Conservation (phyloP, 2,113 vertebrate genomes). For the Psettodes erumei region DNA sequence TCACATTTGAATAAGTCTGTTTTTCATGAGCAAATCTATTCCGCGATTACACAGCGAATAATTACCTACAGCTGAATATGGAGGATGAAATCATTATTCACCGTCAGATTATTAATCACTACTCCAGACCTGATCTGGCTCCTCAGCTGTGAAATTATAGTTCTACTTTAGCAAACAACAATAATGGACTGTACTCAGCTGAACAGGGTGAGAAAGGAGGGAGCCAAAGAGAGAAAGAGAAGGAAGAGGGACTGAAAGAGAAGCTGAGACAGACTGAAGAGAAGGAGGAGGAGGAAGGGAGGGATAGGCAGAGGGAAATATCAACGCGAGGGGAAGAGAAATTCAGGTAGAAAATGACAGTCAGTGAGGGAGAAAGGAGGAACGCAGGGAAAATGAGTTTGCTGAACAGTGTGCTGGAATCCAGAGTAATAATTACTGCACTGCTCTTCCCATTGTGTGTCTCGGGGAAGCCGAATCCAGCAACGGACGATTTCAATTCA, state of each 20-base stretch:
- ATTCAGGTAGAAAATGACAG: slow-evolving; percentile 49
- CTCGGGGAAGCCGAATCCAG: slow-evolving; percentile 65
- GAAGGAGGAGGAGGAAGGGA: slow-evolving; percentile 13
- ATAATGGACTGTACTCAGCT: slow-evolving; percentile 74
- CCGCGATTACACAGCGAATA: slow-evolving; percentile 89
- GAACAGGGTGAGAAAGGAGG: slow-evolving; percentile 44
- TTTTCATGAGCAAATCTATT: slow-evolving; percentile 81
- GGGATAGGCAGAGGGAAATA: slow-evolving; percentile 11
- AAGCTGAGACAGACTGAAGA: slow-evolving; percentile 11
- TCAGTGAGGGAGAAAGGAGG: slow-evolving; percentile 13
- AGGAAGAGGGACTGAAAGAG: slow-evolving; percentile 33
- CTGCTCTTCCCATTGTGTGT: slow-evolving; percentile 67
- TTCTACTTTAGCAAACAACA: slow-evolving; percentile 84
- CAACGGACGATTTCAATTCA: slow-evolving; percentile 77
- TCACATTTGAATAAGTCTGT: slow-evolving; percentile 77
- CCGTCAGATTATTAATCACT: slow-evolving; percentile 82
- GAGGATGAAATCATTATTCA: slow-evolving; percentile 79
- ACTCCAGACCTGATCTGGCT: slow-evolving; percentile 76
- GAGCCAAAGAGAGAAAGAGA: slow-evolving; percentile 18
- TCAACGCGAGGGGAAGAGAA: slow-evolving; percentile 11
- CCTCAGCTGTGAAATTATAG: slow-evolving; percentile 85
- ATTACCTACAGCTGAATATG: slow-evolving; percentile 79
- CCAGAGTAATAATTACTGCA: slow-evolving; percentile 71
- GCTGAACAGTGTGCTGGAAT: slow-evolving; percentile 68
- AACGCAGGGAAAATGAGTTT: slow-evolving; percentile 59